Percentiles rank a stretch among this genome's conserved stretches.
Evolutionary conservation across 2,113 vertebrate species (phyloP).

Genomic region (Lepidothrix coronata): DNA sequence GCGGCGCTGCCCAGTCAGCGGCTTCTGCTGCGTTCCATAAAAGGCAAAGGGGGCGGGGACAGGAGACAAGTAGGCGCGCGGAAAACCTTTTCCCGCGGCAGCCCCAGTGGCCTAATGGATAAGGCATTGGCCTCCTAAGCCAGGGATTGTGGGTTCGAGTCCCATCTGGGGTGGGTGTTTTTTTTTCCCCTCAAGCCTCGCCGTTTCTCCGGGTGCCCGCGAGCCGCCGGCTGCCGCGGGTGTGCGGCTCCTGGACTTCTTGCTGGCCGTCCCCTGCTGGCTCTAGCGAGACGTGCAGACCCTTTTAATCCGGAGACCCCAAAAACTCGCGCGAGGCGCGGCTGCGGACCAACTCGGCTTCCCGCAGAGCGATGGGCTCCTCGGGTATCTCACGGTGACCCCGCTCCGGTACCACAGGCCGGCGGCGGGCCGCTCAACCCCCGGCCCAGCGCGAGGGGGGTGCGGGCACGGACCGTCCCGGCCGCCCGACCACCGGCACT

Average conservation of each 20-base stretch:
- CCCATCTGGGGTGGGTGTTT: constrained; percentile 60
- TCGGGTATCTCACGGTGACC: no score
- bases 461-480: no score
- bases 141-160: constrained; percentile 82
- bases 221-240: fast-evolving
- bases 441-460: no score
- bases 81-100: fast-evolving
- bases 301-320: not conserved
- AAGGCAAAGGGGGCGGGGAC: fast-evolving
- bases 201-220: fast-evolving
- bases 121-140: constrained; percentile 78
- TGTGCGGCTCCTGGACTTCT: fast-evolving
- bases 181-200: no score
- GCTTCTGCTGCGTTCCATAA: fast-evolving
- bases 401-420: no score
- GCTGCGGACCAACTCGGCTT: not conserved
- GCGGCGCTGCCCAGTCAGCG: fast-evolving
- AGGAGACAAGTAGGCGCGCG: fast-evolving
- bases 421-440: no score
- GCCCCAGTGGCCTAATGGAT: constrained; percentile 73
- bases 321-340: no score
- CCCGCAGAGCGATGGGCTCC: fast-evolving
- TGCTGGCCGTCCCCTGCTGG: fast-evolving
- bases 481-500: not conserved
- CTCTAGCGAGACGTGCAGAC: fast-evolving